Evolutionary conservation across 2,797 vertebrate species (phyloP).

Genomic region (Eulemur mongoz): DNA sequence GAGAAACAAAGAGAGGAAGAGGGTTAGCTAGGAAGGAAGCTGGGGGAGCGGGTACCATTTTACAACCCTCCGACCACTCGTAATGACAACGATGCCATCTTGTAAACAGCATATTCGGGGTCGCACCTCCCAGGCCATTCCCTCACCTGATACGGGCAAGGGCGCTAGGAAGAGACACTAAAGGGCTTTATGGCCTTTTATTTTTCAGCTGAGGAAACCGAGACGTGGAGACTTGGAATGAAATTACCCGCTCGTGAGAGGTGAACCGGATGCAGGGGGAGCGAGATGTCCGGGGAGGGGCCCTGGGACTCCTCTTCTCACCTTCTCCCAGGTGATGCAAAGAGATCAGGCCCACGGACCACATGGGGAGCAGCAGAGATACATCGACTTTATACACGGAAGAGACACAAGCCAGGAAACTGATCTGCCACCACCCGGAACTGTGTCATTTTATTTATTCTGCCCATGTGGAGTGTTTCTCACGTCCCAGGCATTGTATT

Average conservation of each 20-base stretch:
- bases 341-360: rapidly evolving
- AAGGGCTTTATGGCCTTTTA: neutral
- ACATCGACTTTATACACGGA: rapidly evolving
- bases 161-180: rapidly evolving
- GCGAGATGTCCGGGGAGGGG: rapidly evolving
- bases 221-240: neutral
- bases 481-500: rapidly evolving
- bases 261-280: rapidly evolving
- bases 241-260: neutral
- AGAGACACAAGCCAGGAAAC: neutral
- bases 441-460: neutral
- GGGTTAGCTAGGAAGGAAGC: neutral
- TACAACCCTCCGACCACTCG: rapidly evolving
- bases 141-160: rapidly evolving
- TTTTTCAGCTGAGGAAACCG: neutral
- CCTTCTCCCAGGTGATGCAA: neutral
- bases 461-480: neutral
- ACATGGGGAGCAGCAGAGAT: rapidly evolving
- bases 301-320: neutral
- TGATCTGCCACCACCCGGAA: rapidly evolving
- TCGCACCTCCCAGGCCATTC: neutral
- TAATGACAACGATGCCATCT: rapidly evolving
- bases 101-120: neutral
- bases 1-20: neutral
- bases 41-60: rapidly evolving